phyloP scores from a whole-genome alignment of 35 echinoderm and acorn worm species.

The Chiridota heheva region DNA sequence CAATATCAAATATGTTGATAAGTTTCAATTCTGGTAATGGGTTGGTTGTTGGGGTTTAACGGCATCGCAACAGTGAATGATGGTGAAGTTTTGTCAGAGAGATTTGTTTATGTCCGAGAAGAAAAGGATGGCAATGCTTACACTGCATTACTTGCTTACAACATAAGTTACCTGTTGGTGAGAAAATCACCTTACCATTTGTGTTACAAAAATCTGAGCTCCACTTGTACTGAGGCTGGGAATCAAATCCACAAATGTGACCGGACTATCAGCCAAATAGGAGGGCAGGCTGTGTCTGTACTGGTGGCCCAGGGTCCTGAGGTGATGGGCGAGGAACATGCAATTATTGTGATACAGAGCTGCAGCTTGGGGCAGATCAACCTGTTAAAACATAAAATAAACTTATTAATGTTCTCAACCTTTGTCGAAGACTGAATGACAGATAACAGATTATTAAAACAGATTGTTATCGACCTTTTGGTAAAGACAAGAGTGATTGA shows the following conservation, averaged over 20 bases:
- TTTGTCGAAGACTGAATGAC: not conserved
- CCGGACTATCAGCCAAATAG: constrained; percentile 55
- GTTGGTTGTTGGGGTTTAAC: too few relatives aligned
- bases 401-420: too few relatives aligned
- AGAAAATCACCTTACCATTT: constrained; percentile 75
- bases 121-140: too few relatives aligned
- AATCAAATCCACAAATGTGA: constrained; percentile 86
- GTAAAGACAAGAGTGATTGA: not conserved
- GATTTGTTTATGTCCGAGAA: too few relatives aligned
- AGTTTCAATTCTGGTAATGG: too few relatives aligned
- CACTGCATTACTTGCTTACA: too few relatives aligned
- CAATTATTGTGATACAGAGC: constrained; percentile 96
- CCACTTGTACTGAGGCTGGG: constrained; percentile 80
- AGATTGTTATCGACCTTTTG: not conserved
- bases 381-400: constrained; percentile 11
- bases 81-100: too few relatives aligned
- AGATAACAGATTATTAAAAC: not conserved
- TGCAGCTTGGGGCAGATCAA: constrained; percentile 72
- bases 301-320: constrained; percentile 79
- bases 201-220: constrained; percentile 64
- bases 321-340: constrained; percentile 85
- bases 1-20: too few relatives aligned
- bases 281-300: constrained; percentile 68
- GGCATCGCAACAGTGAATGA: too few relatives aligned
- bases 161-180: too few relatives aligned